These are phyloP conservation scores for Lomographa bimaculata DNA, from an alignment of 2,888 invertebrate genomes.

Conservation along the genomic window DNA sequence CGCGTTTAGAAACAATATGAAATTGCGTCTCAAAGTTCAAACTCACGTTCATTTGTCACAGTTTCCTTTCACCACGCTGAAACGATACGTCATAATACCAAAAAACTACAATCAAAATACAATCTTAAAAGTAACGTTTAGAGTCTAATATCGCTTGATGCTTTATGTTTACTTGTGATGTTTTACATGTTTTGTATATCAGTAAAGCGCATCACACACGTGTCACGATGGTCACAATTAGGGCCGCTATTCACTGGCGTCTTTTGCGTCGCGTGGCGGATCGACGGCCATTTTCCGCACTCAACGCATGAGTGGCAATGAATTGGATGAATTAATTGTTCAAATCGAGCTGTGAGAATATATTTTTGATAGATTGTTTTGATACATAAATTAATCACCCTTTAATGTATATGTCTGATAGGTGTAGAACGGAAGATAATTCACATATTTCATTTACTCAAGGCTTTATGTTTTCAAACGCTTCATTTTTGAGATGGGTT, in stretches of 20 bases:
- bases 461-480: no score
- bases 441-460: no score
- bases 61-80: constrained; percentile 41
- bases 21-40: constrained; percentile 60
- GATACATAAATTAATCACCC: no score
- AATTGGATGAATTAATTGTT: constrained; percentile 69
- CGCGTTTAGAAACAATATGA: constrained; percentile 38
- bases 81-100: constrained; percentile 13
- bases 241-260: constrained; percentile 63
- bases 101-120: not conserved
- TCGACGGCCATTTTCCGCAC: constrained; percentile 45
- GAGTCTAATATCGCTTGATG: constrained; percentile 3
- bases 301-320: constrained; percentile 58
- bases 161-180: not conserved
- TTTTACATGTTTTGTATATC: constrained; percentile 24
- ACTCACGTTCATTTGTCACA: constrained; percentile 72
- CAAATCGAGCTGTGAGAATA: constrained; percentile 45
- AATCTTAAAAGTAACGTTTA: not conserved
- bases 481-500: no score
- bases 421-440: no score
- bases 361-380: not conserved
- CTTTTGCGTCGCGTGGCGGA: constrained; percentile 37
- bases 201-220: constrained; percentile 42
- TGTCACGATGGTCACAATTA: constrained; percentile 73
- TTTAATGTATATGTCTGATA: no score